phyloP scores from a whole-genome alignment of 2,888 invertebrate species.

The Hemicrepidius hirtus region DNA sequence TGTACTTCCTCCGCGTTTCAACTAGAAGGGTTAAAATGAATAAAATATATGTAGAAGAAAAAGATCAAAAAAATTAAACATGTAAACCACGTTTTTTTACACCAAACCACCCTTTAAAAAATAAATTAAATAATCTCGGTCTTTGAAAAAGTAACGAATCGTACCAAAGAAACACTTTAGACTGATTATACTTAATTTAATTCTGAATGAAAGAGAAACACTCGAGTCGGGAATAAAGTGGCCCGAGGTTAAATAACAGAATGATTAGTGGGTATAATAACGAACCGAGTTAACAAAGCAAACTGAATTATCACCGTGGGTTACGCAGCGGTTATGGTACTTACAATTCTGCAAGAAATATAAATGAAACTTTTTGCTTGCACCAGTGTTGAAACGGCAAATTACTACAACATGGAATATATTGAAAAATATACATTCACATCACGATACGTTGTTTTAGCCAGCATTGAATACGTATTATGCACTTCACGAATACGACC shows the following conservation, averaged over 20 bases:
- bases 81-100: not conserved
- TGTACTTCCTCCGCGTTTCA: too few species aligned
- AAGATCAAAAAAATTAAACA: not conserved
- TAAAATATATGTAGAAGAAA: not conserved
- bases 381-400: not conserved
- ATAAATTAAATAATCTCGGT: constrained; percentile 37
- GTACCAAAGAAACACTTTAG: constrained; percentile 43
- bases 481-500: not conserved
- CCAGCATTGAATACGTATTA: constrained; percentile 11
- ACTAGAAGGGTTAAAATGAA: too few species aligned
- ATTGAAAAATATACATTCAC: constrained; percentile 24
- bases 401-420: not conserved
- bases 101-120: constrained; percentile 3
- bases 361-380: constrained; percentile 35
- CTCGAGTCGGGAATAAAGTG: constrained; percentile 45
- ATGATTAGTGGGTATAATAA: constrained; percentile 52
- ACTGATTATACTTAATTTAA: constrained; percentile 47
- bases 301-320: constrained; percentile 49
- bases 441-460: not conserved
- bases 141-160: constrained; percentile 37
- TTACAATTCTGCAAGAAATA: constrained; percentile 36
- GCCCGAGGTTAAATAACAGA: constrained; percentile 48
- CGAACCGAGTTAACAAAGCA: constrained; percentile 51
- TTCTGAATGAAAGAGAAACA: constrained; percentile 51
- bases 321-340: constrained; percentile 38